Conservation (phyloP, 2,888 invertebrate species). For the Crocallis elinguaria region DNA sequence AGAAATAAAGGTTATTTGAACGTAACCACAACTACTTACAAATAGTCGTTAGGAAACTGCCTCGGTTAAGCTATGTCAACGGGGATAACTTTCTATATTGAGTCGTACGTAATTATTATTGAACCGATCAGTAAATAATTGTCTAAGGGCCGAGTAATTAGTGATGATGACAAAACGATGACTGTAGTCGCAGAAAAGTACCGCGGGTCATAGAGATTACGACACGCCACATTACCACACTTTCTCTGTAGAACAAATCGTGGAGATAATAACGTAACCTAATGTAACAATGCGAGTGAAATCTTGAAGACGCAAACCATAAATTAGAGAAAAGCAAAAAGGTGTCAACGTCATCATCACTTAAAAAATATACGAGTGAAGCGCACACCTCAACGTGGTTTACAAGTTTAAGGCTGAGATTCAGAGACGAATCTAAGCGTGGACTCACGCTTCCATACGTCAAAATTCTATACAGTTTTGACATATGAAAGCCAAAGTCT, state of each 20-base stretch:
- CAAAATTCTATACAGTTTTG: too few species aligned
- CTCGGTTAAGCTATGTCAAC: constrained; percentile 37
- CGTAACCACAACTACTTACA: constrained; percentile 33
- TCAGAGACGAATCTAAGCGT: too few species aligned
- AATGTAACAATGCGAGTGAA: constrained; percentile 24
- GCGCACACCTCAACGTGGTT: background rate
- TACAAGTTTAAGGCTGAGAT: too few species aligned
- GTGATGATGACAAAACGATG: constrained; percentile 28
- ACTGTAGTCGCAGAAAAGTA: constrained; percentile 26
- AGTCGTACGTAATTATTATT: constrained; percentile 19
- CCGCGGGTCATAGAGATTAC: constrained; percentile 51
- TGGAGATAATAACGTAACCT: constrained; percentile 20
- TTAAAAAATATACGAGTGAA: background rate
- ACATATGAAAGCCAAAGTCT: too few species aligned
- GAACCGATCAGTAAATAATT: constrained; percentile 21
- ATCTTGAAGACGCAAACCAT: constrained; percentile 21
- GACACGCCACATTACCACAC: constrained; percentile 50
- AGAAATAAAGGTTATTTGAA: constrained; percentile 37
- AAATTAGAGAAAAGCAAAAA: constrained; percentile 8
- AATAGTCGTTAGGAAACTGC: constrained; percentile 31
- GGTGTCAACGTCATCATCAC: background rate
- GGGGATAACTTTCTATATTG: constrained; percentile 39
- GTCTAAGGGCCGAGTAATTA: constrained; percentile 13
- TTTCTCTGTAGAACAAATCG: constrained; percentile 56
- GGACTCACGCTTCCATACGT: too few species aligned